Evolutionary conservation across 2,888 invertebrate genomes (phyloP).

Genomic region (Eurytoma adleriae): DNA sequence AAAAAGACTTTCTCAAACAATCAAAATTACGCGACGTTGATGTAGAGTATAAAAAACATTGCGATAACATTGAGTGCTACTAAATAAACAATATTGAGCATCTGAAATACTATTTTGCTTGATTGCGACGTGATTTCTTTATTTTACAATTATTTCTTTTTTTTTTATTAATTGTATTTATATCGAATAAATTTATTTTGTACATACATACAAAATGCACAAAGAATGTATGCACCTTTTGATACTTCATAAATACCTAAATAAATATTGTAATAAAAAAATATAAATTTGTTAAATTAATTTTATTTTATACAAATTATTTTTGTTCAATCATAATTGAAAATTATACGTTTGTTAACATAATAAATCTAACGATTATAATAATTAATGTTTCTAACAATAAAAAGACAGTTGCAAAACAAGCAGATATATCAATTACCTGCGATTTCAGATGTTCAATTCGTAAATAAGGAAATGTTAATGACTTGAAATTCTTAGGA

Average conservation of each 20-base stretch:
- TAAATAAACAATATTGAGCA: background rate
- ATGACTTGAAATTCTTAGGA: constrained; percentile 34
- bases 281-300: background rate
- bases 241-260: background rate
- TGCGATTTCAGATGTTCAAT: constrained; percentile 29
- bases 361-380: background rate
- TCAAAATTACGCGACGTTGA: no score
- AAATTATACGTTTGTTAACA: no score
- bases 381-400: background rate
- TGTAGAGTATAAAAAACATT: constrained; percentile 6
- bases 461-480: constrained; percentile 18
- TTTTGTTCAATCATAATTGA: no score
- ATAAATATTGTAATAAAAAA: constrained; percentile 9
- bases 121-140: constrained; percentile 24
- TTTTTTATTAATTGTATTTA: background rate
- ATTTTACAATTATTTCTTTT: background rate
- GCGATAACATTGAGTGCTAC: background rate
- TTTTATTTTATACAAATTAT: background rate
- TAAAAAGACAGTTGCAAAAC: constrained; percentile 13
- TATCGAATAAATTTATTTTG: constrained; percentile 2
- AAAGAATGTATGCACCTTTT: constrained; percentile 15
- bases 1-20: no score
- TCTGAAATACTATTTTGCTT: constrained; percentile 18
- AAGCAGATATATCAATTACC: constrained; percentile 1
- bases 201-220: constrained; percentile 21